Evolutionary conservation across 1,140 invertebrate genomes (phyloP).

Genomic region (Pseudachorutes palmiensis): DNA sequence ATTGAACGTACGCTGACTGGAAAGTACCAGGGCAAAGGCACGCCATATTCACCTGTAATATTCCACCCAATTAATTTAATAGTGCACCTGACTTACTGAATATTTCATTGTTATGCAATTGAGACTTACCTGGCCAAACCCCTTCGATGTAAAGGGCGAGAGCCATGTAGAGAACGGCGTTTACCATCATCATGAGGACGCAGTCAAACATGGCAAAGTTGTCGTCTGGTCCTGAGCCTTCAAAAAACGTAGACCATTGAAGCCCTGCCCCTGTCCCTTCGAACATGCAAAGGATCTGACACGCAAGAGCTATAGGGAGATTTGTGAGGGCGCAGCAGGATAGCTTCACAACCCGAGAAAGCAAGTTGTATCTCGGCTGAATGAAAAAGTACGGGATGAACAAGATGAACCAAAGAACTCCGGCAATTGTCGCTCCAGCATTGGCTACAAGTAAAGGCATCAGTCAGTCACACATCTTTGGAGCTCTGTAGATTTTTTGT

Average conservation of each 20-base stretch:
- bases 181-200: slow-evolving; percentile 57
- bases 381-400: slow-evolving; percentile 64
- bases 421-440: slow-evolving; percentile 58
- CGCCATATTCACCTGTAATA: slow-evolving; percentile 42
- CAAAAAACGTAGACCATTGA: slow-evolving; percentile 66
- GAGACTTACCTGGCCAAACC: slow-evolving; percentile 43
- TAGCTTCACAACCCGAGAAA: slow-evolving; percentile 49
- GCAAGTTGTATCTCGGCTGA: slow-evolving; percentile 51
- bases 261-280: slow-evolving; percentile 57
- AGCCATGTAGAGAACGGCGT: slow-evolving; percentile 56
- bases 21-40: slow-evolving; percentile 47
- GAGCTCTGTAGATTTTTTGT: not conserved
- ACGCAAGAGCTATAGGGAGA: slow-evolving; percentile 66
- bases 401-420: slow-evolving; percentile 62
- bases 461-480: too few relatives aligned
- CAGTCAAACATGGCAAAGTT: slow-evolving; percentile 57
- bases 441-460: slow-evolving; percentile 47
- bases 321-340: slow-evolving; percentile 58
- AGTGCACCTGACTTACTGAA: too few relatives aligned
- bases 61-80: too few relatives aligned
- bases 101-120: too few relatives aligned
- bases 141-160: slow-evolving; percentile 54
- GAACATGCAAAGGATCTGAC: slow-evolving; percentile 55
- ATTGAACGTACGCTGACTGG: slow-evolving; percentile 42
- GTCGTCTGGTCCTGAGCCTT: slow-evolving; percentile 61